Conservation (phyloP, 1,140 invertebrate species). For the Sarcophaga bullata region DNA sequence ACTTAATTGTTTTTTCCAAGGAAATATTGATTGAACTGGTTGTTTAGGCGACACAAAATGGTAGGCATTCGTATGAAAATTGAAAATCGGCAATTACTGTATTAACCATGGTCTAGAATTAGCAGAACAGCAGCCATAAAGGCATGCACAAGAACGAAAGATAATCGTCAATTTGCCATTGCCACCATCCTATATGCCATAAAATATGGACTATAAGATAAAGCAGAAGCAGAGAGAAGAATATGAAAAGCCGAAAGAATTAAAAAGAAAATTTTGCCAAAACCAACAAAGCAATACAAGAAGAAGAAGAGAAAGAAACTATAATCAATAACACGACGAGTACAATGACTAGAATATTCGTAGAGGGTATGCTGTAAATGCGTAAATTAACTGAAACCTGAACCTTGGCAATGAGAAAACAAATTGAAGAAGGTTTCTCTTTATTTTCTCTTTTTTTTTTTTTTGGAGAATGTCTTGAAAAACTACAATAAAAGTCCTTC, state of each 20-base stretch:
- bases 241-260: neutral
- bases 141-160: neutral
- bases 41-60: neutral
- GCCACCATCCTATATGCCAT: too few species aligned
- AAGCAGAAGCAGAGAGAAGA: neutral
- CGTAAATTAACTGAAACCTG: constrained; percentile 5
- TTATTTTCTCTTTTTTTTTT: too few species aligned
- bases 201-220: too few species aligned
- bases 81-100: neutral
- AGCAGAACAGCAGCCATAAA: neutral
- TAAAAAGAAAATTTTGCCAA: neutral
- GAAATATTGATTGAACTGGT: neutral
- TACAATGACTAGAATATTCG: neutral
- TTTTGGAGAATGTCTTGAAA: neutral
- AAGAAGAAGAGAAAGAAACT: neutral
- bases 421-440: neutral
- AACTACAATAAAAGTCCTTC: neutral
- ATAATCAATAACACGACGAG: neutral
- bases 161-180: too few species aligned
- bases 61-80: neutral
- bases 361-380: neutral
- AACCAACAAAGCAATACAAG: neutral
- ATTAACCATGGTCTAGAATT: neutral
- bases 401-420: neutral
- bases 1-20: neutral